Evolutionary conservation across 2,113 vertebrate species (phyloP).

Genomic region (Synodontis membranacea): DNA sequence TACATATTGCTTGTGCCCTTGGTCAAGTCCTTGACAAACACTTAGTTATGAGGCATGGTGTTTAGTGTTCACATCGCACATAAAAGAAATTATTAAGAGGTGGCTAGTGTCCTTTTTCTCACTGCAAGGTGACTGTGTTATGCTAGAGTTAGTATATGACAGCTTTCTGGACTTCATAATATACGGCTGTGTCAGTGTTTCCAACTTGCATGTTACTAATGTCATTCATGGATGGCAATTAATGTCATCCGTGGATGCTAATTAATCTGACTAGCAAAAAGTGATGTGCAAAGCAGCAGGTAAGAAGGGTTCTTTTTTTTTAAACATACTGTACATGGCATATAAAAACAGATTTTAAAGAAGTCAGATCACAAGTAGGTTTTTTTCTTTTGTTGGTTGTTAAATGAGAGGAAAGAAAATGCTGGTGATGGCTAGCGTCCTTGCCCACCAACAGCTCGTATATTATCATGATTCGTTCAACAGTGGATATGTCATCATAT

Average conservation of each 20-base stretch:
- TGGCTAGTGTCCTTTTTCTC: background rate
- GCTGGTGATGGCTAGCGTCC: background rate
- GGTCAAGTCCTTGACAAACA: background rate
- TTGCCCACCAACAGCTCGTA: background rate
- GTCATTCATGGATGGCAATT: background rate
- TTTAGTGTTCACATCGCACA: background rate
- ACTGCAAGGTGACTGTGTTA: background rate
- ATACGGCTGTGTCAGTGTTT: background rate
- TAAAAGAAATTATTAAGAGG: background rate
- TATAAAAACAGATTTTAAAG: background rate
- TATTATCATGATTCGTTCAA: background rate
- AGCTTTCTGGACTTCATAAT: background rate
- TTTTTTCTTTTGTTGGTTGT: background rate
- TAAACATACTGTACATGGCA: background rate
- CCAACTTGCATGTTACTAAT: background rate
- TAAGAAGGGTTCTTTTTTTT: background rate
- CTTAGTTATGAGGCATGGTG: background rate
- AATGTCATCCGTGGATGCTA: background rate
- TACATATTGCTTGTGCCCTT: background rate
- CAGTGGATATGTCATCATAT: background rate
- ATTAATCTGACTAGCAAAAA: background rate
- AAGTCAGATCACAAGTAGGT: background rate
- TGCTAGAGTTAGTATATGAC: background rate
- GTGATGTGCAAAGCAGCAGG: background rate
- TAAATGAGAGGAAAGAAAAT: background rate